A percentile compares a stretch with the other conserved stretches of the same genome.
Evolutionary conservation across 1,140 invertebrate species (phyloP).

Genomic region (Apis dorsata): DNA sequence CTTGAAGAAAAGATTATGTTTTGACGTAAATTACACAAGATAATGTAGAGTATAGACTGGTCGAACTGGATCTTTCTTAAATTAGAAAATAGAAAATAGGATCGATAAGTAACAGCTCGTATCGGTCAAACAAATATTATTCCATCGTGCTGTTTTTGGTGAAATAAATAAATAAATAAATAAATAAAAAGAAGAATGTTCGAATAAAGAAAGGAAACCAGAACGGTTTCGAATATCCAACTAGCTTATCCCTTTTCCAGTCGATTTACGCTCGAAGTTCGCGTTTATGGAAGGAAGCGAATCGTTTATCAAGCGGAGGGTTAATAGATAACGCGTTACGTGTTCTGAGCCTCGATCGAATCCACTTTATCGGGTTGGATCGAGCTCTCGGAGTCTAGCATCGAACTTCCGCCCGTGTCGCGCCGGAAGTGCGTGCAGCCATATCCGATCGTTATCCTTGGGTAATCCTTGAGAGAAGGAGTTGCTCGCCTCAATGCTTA

Average conservation of each 20-base stretch:
- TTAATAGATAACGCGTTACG: slow-evolving; percentile 73
- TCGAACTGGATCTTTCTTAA: no score
- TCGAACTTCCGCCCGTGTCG: slow-evolving; percentile 35
- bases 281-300: slow-evolving; percentile 66
- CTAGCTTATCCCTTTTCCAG: slow-evolving; percentile 70
- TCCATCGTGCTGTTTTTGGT: no score
- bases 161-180: background rate
- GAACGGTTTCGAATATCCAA: slow-evolving; percentile 5
- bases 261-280: slow-evolving; percentile 71
- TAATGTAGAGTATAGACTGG: no score
- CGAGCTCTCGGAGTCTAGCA: slow-evolving; percentile 26
- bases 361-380: slow-evolving; percentile 67
- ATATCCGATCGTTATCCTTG: background rate
- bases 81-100: no score
- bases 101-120: no score
- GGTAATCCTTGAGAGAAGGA: background rate
- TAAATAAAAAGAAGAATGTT: background rate
- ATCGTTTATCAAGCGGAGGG: slow-evolving; percentile 69
- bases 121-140: no score
- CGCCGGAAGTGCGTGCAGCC: slow-evolving; percentile 45
- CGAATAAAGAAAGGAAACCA: slow-evolving; percentile 5
- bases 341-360: slow-evolving; percentile 65
- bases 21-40: no score
- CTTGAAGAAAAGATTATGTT: no score
- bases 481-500: background rate